Conservation (phyloP, 2,888 invertebrate genomes). For the Drosophila nr. medialis region DNA sequence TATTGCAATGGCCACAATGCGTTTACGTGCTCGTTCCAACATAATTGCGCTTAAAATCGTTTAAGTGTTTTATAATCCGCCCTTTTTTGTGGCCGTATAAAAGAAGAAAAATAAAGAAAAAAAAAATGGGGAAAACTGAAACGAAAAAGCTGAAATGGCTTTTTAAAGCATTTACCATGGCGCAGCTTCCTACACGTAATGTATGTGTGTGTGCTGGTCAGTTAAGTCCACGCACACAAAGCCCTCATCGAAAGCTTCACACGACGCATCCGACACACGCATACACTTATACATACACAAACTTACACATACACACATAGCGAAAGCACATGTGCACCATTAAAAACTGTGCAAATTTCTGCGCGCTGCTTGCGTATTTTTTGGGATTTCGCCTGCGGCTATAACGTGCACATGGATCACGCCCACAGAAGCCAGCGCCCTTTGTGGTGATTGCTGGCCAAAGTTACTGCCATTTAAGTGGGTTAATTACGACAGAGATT, state of each 20-base stretch:
- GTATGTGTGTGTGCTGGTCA: conserved; percentile 49
- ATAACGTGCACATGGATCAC: conserved; percentile 36
- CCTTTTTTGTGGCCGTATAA: conserved; percentile 68
- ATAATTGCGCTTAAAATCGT: conserved; percentile 80
- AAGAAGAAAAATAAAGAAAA: conserved; percentile 43
- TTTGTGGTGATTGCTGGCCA: conserved; percentile 45
- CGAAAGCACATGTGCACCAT: conserved; percentile 49
- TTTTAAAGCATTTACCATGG: conserved; percentile 68
- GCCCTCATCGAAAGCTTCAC: conserved; percentile 55
- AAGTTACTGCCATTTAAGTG: conserved; percentile 62
- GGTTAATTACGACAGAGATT: conserved; percentile 71
- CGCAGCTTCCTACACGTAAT: conserved; percentile 40
- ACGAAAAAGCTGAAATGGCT: conserved; percentile 67
- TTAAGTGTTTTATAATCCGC: conserved; percentile 79
- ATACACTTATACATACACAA: conserved; percentile 8
- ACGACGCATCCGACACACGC: conserved; percentile 20
- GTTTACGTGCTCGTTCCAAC: conserved; percentile 71
- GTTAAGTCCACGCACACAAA: conserved; percentile 60
- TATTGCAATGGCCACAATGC: conserved; percentile 52
- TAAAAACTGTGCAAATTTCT: conserved; percentile 70
- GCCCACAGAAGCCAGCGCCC: conserved; percentile 49
- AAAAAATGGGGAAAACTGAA: conserved; percentile 5
- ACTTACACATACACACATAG: conserved; percentile 4
- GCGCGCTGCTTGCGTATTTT: conserved; percentile 53
- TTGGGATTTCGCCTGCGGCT: conserved; percentile 41